Percentiles rank a stretch among this genome's conserved stretches.
phyloP scores from a whole-genome alignment of 2,113 vertebrate species.

The Stomatorhinus ivindoensis region DNA sequence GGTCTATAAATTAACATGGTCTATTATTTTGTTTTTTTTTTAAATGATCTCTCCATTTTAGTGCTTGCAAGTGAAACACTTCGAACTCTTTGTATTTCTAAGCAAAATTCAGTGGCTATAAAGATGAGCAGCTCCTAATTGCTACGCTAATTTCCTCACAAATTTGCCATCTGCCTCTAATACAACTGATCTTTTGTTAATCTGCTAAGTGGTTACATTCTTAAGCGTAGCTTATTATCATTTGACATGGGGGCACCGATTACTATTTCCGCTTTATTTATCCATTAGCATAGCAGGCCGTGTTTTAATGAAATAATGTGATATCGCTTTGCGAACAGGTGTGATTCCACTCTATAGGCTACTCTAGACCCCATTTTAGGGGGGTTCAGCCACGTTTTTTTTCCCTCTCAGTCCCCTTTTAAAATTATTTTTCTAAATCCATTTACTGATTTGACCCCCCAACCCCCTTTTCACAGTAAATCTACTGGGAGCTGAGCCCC shows the following conservation, averaged over 20 bases:
- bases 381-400: neutral
- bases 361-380: neutral
- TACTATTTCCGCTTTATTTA: neutral
- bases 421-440: neutral
- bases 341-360: neutral
- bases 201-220: neutral
- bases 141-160: neutral
- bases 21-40: neutral
- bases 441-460: neutral
- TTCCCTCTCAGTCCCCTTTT: neutral
- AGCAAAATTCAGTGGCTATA: neutral
- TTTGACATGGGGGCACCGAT: neutral
- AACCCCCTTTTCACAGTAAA: neutral
- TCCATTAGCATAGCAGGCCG: neutral
- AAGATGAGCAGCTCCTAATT: neutral
- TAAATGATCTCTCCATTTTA: neutral
- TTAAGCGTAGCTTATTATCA: neutral
- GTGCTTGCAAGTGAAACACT: neutral
- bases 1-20: neutral
- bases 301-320: neutral
- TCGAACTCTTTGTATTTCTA: neutral
- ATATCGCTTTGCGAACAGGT: neutral
- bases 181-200: neutral
- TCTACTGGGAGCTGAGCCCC: neutral
- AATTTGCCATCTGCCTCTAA: neutral